These are phyloP conservation scores for Phaonia tiefii DNA, from an alignment of 2,888 invertebrate species.

Conservation along the genomic window DNA sequence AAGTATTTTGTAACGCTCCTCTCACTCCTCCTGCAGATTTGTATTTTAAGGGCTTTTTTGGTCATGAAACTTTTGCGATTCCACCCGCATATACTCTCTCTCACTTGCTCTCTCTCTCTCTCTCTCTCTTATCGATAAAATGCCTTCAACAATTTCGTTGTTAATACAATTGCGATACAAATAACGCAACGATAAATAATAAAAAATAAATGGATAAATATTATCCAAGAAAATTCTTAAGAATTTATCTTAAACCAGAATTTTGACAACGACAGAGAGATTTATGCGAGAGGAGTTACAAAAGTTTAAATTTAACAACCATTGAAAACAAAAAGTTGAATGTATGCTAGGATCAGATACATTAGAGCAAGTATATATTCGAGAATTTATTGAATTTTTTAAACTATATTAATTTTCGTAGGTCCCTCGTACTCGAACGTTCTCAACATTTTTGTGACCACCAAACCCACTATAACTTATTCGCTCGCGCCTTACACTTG, in stretches of 20 bases:
- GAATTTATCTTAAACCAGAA: too few species aligned
- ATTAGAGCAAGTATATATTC: too few species aligned
- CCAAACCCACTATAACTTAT: too few species aligned
- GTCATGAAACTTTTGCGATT: not conserved
- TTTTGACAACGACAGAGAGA: too few species aligned
- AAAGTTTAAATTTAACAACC: not conserved
- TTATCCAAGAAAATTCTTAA: not conserved
- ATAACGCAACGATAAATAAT: conserved; percentile 15
- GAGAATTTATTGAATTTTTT: too few species aligned
- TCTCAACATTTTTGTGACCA: too few species aligned
- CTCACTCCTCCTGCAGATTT: not conserved
- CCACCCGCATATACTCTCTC: not conserved
- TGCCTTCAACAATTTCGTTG: conserved; percentile 1
- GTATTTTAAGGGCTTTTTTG: not conserved
- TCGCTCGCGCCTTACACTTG: too few species aligned
- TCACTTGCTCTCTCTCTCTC: not conserved
- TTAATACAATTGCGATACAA: conserved; percentile 27
- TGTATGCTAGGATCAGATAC: too few species aligned
- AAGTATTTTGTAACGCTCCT: conserved; percentile 14
- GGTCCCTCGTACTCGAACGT: too few species aligned
- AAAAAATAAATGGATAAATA: conserved; percentile 21
- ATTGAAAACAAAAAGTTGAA: conserved; percentile 16
- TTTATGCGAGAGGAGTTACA: not conserved
- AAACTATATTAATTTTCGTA: too few species aligned
- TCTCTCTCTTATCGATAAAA: not conserved